Percentiles rank a stretch among this genome's conserved stretches.
Evolutionary conservation across 2,797 vertebrate genomes (phyloP).

Genomic region (Loriculus beryllinus): DNA sequence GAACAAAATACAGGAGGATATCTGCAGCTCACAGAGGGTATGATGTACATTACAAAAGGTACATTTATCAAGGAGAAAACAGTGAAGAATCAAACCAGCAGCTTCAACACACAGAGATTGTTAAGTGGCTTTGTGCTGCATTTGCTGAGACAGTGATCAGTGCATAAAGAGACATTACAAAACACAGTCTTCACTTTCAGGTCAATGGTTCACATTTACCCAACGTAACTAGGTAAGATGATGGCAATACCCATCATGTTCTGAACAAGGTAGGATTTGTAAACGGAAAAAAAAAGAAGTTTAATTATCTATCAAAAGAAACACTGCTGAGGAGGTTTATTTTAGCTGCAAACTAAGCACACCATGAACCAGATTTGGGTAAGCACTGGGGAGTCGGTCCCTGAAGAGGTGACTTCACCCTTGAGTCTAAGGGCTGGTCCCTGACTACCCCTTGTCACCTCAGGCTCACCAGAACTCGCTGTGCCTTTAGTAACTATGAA

Average conservation of each 20-base stretch:
- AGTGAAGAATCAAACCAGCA: background rate
- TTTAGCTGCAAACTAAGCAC: background rate
- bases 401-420: background rate
- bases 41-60: accelerated
- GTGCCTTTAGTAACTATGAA: background rate
- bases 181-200: background rate
- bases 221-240: background rate
- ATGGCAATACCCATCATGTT: accelerated
- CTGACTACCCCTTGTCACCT: accelerated
- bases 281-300: background rate
- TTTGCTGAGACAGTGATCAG: background rate
- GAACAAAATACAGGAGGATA: background rate
- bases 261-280: accelerated
- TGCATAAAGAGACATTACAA: background rate
- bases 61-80: background rate
- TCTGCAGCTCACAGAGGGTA: background rate
- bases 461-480: background rate
- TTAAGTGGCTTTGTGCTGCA: background rate
- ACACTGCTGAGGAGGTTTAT: accelerated
- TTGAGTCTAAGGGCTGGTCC: background rate
- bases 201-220: background rate
- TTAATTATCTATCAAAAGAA: accelerated
- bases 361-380: too few relatives aligned
- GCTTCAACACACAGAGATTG: background rate
- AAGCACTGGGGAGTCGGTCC: accelerated